Percentiles rank a stretch among this genome's conserved stretches.
These are phyloP conservation scores for Philhelius pedissequus DNA, from an alignment of 2,888 invertebrate species.

Conservation along the genomic window DNA sequence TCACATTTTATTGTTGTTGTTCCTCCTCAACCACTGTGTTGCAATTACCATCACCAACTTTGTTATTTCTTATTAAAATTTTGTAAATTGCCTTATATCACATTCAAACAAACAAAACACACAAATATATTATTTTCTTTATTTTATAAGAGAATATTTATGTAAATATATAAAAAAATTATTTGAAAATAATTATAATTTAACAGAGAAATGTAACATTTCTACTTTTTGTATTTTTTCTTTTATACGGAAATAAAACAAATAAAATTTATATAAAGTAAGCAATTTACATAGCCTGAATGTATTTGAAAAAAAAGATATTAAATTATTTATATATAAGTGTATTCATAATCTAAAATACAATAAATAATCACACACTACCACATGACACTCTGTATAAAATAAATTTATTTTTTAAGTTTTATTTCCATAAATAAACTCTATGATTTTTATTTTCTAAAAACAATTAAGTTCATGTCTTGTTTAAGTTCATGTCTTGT, in stretches of 20 bases:
- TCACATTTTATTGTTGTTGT: constrained; percentile 37
- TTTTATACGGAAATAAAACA: constrained; percentile 34
- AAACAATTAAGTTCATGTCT: not conserved
- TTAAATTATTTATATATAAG: constrained; percentile 64
- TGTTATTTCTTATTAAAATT: constrained; percentile 17
- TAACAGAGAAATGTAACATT: constrained; percentile 18
- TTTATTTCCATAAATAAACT: constrained; percentile 27
- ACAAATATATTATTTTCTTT: constrained; percentile 58
- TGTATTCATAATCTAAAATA: constrained; percentile 18
- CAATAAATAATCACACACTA: constrained; percentile 38
- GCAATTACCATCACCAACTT: not conserved
- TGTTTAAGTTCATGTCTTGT: constrained; percentile 57
- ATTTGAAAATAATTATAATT: constrained; percentile 20
- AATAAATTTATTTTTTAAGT: constrained; percentile 19
- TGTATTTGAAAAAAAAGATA: constrained; percentile 37
- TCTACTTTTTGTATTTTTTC: constrained; percentile 8
- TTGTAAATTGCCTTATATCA: constrained; percentile 40
- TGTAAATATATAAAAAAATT: constrained; percentile 49
- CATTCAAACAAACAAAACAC: constrained; percentile 14
- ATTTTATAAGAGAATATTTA: constrained; percentile 61
- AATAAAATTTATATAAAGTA: constrained; percentile 25
- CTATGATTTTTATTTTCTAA: constrained; percentile 11
- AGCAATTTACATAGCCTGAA: constrained; percentile 40
- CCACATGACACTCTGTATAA: constrained; percentile 64
- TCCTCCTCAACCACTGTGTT: constrained; percentile 17